These are phyloP conservation scores for Lithophane ornitopus DNA, from an alignment of 2,888 invertebrate genomes.

Conservation along the genomic window DNA sequence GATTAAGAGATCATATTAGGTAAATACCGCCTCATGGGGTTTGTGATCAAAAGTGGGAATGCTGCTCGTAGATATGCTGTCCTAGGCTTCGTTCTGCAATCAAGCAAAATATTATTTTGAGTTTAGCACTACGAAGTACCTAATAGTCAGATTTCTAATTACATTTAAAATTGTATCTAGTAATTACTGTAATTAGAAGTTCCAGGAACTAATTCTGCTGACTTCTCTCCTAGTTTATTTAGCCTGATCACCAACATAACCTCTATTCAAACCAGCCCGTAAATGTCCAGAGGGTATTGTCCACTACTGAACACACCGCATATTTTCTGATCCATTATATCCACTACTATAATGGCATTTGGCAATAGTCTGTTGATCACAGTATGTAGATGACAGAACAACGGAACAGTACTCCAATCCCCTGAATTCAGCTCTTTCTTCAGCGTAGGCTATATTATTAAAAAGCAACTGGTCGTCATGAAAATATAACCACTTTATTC, in stretches of 20 bases:
- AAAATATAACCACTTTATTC: constrained; percentile 59
- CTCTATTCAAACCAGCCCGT: rapidly evolving
- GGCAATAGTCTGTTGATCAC: neutral
- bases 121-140: neutral
- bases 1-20: constrained; percentile 33
- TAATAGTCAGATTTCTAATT: neutral
- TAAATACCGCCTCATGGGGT: constrained; percentile 10
- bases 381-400: neutral
- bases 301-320: neutral
- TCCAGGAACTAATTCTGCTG: neutral
- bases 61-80: neutral
- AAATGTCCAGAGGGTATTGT: neutral
- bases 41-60: neutral
- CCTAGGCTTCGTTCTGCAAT: neutral
- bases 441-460: constrained; percentile 27
- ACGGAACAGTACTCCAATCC: neutral
- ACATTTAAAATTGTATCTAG: neutral
- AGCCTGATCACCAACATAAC: neutral
- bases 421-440: neutral
- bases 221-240: neutral
- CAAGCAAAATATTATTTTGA: neutral
- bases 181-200: neutral
- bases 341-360: neutral
- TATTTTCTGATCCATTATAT: neutral
- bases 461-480: constrained; percentile 47